Conservation (phyloP, 2,888 invertebrate species). For the Drosophila tripunctata region DNA sequence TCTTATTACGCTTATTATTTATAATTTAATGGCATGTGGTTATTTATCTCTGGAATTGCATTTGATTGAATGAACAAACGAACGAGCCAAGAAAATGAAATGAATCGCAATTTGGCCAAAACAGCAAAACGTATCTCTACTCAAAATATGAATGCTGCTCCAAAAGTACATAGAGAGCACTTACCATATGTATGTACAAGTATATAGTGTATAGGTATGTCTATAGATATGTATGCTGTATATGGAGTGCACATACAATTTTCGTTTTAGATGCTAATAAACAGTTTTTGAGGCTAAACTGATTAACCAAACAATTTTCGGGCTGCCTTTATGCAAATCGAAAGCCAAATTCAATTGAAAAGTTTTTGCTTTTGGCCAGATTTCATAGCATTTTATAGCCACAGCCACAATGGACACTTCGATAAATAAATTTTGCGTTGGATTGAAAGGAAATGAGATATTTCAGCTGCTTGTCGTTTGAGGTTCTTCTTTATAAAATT, state of each 20-base stretch:
- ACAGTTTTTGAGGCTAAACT: slow-evolving; percentile 8
- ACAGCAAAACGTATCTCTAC: neutral
- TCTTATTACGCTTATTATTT: slow-evolving; percentile 49
- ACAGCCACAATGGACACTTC: slow-evolving; percentile 1
- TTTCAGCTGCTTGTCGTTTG: neutral
- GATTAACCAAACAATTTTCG: slow-evolving; percentile 16
- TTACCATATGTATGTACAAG: too few relatives aligned
- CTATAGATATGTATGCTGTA: too few relatives aligned
- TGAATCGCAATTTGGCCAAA: slow-evolving; percentile 21
- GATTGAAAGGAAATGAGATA: slow-evolving; percentile 7
- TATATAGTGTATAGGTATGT: too few relatives aligned
- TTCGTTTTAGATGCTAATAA: slow-evolving; percentile 1
- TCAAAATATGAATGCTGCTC: neutral
- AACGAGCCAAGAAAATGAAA: slow-evolving; percentile 41
- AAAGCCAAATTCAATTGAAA: slow-evolving; percentile 50
- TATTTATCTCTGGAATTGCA: slow-evolving; percentile 52
- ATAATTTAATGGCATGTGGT: slow-evolving; percentile 50
- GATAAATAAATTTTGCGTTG: neutral
- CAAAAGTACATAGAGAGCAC: neutral
- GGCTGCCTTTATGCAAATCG: slow-evolving; percentile 46
- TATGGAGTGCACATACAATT: too few relatives aligned
- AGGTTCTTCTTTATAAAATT: neutral
- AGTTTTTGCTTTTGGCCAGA: slow-evolving; percentile 27
- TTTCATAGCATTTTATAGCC: slow-evolving; percentile 11
- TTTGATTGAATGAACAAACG: slow-evolving; percentile 31